Evolutionary conservation across 2,797 vertebrate genomes (phyloP), one percentile per base, ranked within the genome.

Genomic region (Diglossa cyanea): DNA sequence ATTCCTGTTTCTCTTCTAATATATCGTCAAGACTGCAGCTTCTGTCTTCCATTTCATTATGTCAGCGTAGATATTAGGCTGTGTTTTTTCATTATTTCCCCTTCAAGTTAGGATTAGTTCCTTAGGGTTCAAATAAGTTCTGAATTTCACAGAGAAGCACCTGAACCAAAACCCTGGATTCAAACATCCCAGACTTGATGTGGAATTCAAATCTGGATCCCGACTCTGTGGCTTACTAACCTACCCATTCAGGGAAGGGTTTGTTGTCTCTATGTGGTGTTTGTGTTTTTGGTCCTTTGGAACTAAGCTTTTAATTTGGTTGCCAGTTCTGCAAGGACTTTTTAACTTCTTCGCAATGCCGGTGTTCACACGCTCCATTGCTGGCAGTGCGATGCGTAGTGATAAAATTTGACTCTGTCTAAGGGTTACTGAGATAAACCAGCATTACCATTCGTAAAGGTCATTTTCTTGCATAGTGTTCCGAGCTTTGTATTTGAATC

Each of bases 341-440:
- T 97, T 97, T 96, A 96, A 95, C 95, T 96, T 95, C 95, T 95
- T 96, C 89, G 87, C 79, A 35, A 96, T 96, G 94, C 94, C 95
- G 93, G 94, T 96, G 88, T 94, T 95, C 95, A 97, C 96, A 93
- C 96, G 95, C 96, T 96, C 96, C 96, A 96, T 97, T 96, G 96
- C 96, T 92, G 94, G 90, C 95, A 90, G 89, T 95, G 94, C 1
- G 94, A 96, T 60, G 95, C 94, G 95, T 88, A 8, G 93, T 97
- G 95, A 97, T 92, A 97, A 96, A 94, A 95, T 97, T 96, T 97
- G 96, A 96, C 96, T 96, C 96, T 96, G 96, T 97, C 96, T 96
- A 96, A 94, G 96, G 95, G 88, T 95, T 90, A 82, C 95, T 77
- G 93, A 96, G 92, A 95, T 82, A 83, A 96, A 93, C 92, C 77